A percentile compares a stretch with the other conserved stretches of the same genome.
These are phyloP conservation scores for Platalea minor DNA, from an alignment of 2,797 vertebrate genomes.

Conservation along the genomic window DNA sequence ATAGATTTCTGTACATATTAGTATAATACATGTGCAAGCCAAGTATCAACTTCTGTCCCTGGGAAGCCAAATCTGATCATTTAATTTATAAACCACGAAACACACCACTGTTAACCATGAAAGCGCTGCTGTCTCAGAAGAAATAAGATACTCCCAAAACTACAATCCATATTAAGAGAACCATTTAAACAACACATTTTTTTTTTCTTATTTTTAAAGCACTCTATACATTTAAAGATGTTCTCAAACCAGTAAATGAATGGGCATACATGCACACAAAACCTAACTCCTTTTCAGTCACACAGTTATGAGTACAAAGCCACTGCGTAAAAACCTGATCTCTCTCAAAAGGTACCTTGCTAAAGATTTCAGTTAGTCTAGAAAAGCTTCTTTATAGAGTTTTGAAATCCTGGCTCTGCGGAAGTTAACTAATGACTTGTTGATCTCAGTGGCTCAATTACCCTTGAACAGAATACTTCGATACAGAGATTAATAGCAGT, in stretches of 20 bases:
- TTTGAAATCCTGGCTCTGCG: neutral
- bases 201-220: neutral
- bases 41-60: neutral
- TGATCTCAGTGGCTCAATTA: neutral
- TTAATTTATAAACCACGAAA: neutral
- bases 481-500: neutral
- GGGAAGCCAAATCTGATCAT: neutral
- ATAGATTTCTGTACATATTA: neutral
- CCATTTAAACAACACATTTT: neutral
- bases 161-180: neutral
- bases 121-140: neutral
- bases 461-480: neutral
- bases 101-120: neutral
- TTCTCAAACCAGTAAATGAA: neutral
- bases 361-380: neutral
- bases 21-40: neutral
- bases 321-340: neutral
- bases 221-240: neutral
- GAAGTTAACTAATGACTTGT: neutral
- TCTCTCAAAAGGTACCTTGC: neutral
- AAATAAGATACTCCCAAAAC: neutral
- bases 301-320: neutral
- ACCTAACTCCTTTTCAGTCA: neutral
- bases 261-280: neutral
- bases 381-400: neutral